Conservation (phyloP, 2,888 invertebrate species). For the Caprella mutica region DNA sequence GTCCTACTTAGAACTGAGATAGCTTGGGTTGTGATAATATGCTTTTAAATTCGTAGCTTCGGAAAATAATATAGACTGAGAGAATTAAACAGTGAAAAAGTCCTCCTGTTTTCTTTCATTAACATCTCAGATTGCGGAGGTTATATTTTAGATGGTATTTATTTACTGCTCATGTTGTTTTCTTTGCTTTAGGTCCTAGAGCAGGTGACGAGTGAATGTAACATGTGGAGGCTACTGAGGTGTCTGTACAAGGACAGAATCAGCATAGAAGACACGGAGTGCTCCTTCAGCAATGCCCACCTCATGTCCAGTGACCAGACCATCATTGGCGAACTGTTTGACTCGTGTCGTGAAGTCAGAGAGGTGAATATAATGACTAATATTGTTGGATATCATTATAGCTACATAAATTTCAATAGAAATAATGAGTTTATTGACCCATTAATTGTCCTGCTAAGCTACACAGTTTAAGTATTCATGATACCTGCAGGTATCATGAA, state of each 20-base stretch:
- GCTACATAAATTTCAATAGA: too few relatives aligned
- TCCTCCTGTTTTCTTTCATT: too few relatives aligned
- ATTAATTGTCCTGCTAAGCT: too few relatives aligned
- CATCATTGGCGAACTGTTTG: constrained; percentile 47
- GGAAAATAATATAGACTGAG: neutral
- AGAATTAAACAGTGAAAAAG: too few relatives aligned
- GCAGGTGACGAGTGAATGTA: constrained; percentile 61
- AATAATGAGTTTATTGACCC: too few relatives aligned
- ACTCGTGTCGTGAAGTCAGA: constrained; percentile 46
- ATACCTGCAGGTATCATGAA: too few relatives aligned
- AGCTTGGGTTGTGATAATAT: too few relatives aligned
- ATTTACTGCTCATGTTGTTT: neutral
- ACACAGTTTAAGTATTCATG: too few relatives aligned
- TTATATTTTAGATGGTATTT: too few relatives aligned
- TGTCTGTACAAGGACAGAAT: constrained; percentile 72
- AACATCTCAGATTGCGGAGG: too few relatives aligned
- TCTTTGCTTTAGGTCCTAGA: constrained; percentile 18
- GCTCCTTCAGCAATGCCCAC: constrained; percentile 38
- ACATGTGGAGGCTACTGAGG: constrained; percentile 75
- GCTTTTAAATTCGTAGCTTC: too few relatives aligned
- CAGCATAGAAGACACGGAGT: constrained; percentile 39
- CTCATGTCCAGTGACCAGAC: constrained; percentile 50
- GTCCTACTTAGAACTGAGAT: too few relatives aligned
- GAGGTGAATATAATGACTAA: constrained; percentile 38
- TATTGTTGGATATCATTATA: neutral